phyloP scores from a whole-genome alignment of 1,140 invertebrate genomes.

The Microplitis demolitor region DNA sequence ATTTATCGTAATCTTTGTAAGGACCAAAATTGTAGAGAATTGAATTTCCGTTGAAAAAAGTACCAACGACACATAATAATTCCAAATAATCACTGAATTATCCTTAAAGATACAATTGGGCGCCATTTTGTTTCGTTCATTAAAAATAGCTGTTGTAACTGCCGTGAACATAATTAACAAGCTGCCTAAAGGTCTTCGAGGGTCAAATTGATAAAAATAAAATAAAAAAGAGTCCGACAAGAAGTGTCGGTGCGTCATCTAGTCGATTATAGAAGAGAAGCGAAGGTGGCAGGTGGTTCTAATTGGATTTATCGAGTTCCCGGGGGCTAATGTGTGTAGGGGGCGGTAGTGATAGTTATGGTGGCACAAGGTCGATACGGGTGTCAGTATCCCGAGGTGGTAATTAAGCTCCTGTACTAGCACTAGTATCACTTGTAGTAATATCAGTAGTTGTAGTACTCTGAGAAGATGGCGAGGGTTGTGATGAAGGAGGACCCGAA shows the following conservation, averaged over 20 bases:
- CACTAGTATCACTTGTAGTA: not conserved
- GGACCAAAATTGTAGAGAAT: no score
- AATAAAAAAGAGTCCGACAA: not conserved
- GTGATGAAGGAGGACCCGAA: no score
- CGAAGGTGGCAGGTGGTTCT: constrained; percentile 19
- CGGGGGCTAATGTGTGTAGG: not conserved
- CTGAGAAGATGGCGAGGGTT: not conserved
- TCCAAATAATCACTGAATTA: no score
- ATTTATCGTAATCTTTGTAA: no score
- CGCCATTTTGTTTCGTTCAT: no score
- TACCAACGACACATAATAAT: no score
- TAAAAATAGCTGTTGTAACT: no score
- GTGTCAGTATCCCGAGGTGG: not conserved
- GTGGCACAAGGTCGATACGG: not conserved
- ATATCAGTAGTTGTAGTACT: not conserved
- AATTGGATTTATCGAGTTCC: constrained; percentile 13
- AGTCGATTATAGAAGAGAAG: not conserved
- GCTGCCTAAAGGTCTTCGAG: no score
- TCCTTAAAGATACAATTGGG: no score
- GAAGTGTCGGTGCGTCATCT: not conserved
- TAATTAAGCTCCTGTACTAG: not conserved
- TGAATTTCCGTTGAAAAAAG: no score
- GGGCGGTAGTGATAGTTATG: not conserved
- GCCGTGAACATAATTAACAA: no score
- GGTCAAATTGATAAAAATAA: no score